Percentiles rank a stretch among this genome's conserved stretches.
Conservation (phyloP, 2,888 invertebrate species). For the Anarsia innoxiella region DNA sequence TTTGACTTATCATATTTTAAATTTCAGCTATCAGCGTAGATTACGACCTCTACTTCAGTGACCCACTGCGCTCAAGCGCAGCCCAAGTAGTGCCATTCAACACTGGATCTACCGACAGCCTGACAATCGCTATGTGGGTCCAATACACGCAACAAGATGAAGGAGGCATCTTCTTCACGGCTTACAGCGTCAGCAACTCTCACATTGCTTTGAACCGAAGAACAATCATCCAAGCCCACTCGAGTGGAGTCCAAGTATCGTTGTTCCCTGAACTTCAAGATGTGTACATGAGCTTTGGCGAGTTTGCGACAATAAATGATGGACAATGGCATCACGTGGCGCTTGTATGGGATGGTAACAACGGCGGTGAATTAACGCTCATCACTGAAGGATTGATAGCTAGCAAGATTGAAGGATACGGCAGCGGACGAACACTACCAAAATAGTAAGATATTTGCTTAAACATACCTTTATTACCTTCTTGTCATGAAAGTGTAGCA, state of each 20-base stretch:
- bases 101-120: slow-evolving; percentile 82
- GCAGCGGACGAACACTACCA: slow-evolving; percentile 86
- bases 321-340: slow-evolving; percentile 98
- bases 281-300: slow-evolving; percentile 91
- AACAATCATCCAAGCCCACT: slow-evolving; percentile 92
- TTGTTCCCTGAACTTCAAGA: slow-evolving; percentile 92
- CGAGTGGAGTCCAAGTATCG: slow-evolving; percentile 94
- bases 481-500: neutral
- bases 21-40: slow-evolving; percentile 96
- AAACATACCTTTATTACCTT: neutral
- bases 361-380: slow-evolving; percentile 89
- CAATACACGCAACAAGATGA: slow-evolving; percentile 94
- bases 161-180: slow-evolving; percentile 94
- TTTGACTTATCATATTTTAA: slow-evolving; percentile 16
- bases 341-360: slow-evolving; percentile 93
- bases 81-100: slow-evolving; percentile 95
- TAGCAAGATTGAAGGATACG: slow-evolving; percentile 93
- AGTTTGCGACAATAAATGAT: slow-evolving; percentile 95
- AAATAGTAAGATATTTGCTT: slow-evolving; percentile 80
- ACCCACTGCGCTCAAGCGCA: slow-evolving; percentile 91
- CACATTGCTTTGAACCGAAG: slow-evolving; percentile 85
- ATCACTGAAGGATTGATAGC: slow-evolving; percentile 97
- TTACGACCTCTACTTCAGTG: slow-evolving; percentile 97
- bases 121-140: slow-evolving; percentile 97
- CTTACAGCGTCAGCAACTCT: slow-evolving; percentile 91